Evolutionary conservation across 2,113 vertebrate species (phyloP).

Genomic region (Nibea albiflora): DNA sequence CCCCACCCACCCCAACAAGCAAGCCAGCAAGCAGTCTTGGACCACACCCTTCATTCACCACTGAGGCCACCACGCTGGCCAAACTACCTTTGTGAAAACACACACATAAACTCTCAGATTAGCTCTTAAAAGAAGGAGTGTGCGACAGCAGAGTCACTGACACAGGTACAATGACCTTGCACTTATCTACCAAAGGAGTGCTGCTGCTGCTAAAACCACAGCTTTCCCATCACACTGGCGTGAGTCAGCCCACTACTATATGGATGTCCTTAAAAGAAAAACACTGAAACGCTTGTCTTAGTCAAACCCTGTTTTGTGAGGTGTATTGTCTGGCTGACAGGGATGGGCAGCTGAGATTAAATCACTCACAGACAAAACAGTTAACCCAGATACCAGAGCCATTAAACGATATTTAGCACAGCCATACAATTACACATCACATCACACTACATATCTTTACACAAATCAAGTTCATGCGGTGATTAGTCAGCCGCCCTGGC

Average conservation of each 20-base stretch:
- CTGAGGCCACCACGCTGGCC: slow-evolving; percentile 28
- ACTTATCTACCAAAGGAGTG: slow-evolving; percentile 8
- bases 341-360: slow-evolving; percentile 35
- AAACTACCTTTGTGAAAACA: slow-evolving; percentile 39
- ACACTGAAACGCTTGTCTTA: not conserved
- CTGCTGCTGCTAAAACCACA: not conserved
- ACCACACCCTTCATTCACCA: slow-evolving; percentile 74
- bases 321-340: slow-evolving; percentile 16
- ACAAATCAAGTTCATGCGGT: not conserved
- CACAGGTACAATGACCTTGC: slow-evolving; percentile 22
- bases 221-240: not conserved
- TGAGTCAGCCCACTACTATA: slow-evolving; percentile 37
- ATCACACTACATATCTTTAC: not conserved
- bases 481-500: not conserved
- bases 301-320: not conserved
- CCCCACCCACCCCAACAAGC: no score
- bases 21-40: slow-evolving; percentile 1
- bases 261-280: not conserved
- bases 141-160: not conserved
- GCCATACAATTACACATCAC: not conserved
- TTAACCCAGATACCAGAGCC: not conserved
- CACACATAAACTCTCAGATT: not conserved
- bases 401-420: not conserved
- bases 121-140: slow-evolving; percentile 6
- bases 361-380: not conserved